phyloP scores from a whole-genome alignment of 2,113 vertebrate species.

The Dromaius novaehollandiae region DNA sequence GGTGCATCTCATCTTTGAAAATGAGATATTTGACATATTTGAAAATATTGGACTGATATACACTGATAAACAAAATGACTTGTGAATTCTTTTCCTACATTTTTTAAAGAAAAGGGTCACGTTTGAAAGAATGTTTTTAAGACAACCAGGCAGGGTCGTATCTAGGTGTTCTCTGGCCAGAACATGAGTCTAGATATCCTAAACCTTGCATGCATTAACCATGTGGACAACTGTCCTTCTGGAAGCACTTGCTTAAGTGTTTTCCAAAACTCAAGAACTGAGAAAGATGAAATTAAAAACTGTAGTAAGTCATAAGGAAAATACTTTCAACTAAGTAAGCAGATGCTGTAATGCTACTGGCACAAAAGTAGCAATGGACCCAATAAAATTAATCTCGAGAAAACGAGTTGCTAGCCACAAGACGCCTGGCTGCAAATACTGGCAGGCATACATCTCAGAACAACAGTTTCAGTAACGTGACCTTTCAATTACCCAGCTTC shows the following conservation, averaged over 20 bases:
- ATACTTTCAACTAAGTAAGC: neutral
- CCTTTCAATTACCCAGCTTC: neutral
- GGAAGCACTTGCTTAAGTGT: neutral
- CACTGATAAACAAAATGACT: neutral
- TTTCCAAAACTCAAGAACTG: neutral
- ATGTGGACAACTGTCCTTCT: neutral
- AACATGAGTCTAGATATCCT: neutral
- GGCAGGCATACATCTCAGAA: neutral
- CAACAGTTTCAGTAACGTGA: neutral
- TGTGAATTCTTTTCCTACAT: neutral
- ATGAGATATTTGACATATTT: neutral
- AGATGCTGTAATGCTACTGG: neutral
- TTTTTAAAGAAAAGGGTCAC: neutral
- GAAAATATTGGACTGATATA: neutral
- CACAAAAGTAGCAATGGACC: neutral
- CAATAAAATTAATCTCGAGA: slow-evolving; percentile 1
- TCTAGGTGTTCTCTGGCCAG: neutral
- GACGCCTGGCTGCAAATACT: slow-evolving; percentile 11
- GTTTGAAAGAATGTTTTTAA: neutral
- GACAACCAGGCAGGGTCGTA: rapidly evolving
- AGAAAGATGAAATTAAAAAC: slow-evolving; percentile 13
- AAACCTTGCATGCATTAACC: neutral
- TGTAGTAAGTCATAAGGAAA: neutral
- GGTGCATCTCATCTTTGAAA: neutral
- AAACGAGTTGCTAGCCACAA: neutral